A percentile compares a stretch with the other conserved stretches of the same genome.
Conservation (phyloP, 2,797 vertebrate species). For the Chiloscyllium punctatum region DNA sequence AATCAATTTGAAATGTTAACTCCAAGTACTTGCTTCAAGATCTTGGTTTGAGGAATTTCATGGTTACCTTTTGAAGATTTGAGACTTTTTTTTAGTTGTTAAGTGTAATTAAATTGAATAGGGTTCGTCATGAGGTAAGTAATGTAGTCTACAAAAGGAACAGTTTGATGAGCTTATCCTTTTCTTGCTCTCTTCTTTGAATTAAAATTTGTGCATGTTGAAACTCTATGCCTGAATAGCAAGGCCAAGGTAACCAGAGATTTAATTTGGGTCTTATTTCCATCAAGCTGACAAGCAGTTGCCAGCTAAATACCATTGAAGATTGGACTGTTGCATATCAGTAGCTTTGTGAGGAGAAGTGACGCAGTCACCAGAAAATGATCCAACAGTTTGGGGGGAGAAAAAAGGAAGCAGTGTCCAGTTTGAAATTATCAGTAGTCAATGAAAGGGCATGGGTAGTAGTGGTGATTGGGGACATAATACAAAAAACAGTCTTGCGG, state of each 20-base stretch:
- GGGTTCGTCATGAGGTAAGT: not conserved
- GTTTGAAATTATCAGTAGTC: not conserved
- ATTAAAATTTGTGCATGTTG: not conserved
- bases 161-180: not conserved
- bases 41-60: not conserved
- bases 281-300: not conserved
- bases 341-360: not conserved
- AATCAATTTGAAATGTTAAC: not conserved
- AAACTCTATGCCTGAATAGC: not conserved
- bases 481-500: not conserved
- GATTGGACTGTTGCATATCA: not conserved
- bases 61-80: not conserved
- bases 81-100: not conserved
- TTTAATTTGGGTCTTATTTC: not conserved
- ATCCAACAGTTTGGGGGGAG: not conserved
- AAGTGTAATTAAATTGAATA: not conserved
- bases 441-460: not conserved
- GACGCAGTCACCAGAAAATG: not conserved
- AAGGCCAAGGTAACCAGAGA: not conserved
- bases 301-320: not conserved
- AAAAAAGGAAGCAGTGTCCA: not conserved
- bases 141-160: not conserved
- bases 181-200: not conserved
- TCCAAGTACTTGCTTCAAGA: not conserved
- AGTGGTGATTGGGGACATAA: too few species aligned